Base-by-base conservation (phyloP, 2,797 vertebrate genomes). In the Muscicapa striata region DNA sequence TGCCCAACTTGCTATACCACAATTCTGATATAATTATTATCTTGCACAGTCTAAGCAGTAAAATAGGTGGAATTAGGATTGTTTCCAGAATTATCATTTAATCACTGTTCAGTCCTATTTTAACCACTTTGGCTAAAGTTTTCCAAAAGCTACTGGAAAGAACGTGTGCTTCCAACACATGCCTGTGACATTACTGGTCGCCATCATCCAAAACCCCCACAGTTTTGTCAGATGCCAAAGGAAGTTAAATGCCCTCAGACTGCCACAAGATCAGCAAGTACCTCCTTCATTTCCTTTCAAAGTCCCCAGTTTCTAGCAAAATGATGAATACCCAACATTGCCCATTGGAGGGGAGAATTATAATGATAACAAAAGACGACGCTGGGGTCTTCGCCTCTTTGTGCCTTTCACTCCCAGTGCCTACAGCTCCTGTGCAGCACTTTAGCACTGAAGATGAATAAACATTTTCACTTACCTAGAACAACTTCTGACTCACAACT, bases 121-220 rank as follows among this genome's bases (percentile, higher is more conserved):
- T 75, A 75, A 85, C 52, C 36, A 30, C 21, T 84, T 36, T 0
- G n/a, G 46, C 64, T 72, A 40, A 75, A 51, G 48, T 61, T 70
- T 94, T 91, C 83, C 77, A 69, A 73, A 81, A 95, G 49, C 67
- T 78, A 59, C n/a, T 49, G 76, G 51, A 93, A n/a, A 30, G 32
- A 41, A 94, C 88, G 67, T 10, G 0, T 67, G 27, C 49, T 94
- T 91, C 87, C 59, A 87, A 51, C 58, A 49, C 49, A 58, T 54
- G 43, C 61, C 54, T 23, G 26, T 63, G 70, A 82, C 82, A 12
- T 74, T 80, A 89, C 61, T 59, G 57, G 46, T 87, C 1, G 0
- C 52, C 72, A 74, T 63, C 85, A 70, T 45, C 30, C 48, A 46
- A 59, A 91, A 88, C 52, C 88, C 92, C 59, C 23, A 78, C 69